Evolutionary conservation across 2,888 invertebrate genomes (phyloP), one percentile per base, ranked within the genome.

Genomic region (Pristionchus maxplancki): DNA sequence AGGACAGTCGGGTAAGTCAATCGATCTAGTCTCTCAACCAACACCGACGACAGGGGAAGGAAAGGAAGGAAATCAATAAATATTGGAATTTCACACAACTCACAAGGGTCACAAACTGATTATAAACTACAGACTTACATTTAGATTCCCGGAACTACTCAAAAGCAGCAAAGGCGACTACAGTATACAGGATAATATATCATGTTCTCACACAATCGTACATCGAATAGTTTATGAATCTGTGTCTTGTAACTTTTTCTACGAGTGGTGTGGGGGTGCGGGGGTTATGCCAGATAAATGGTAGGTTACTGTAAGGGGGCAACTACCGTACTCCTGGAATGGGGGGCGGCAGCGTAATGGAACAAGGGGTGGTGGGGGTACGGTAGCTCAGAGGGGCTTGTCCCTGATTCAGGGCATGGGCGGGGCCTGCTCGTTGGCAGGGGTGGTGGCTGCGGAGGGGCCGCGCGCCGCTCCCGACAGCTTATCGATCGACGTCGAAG

Each of bases 401-500:
- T 13, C 34, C 31, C 40, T 31, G 64, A 64, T 67, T 86, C 71
- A 87, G 86, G 67, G 71, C 40, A 87, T 44, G 48, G 34, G 50
- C 34, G 71, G 71, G 50, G 89, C 50, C 58, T 89, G 58, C 83
- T 90, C 90, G 86, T 88, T 85, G 67, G 86, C 67, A 5, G 90
- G 90, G 31, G 90, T 84, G 50, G 89, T 58, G 20, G 86, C 88
- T 4, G 71, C 67, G 5, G 88, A 64, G 64, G 82, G 44, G 13
- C 86, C 86, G 15, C 93, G 90, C 44, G 93, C 91, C 48, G 91
- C 91, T 34, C 93, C 93, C 37, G 94, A 91, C 67, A 94, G 89
- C 87, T 94, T 94, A 85, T 94, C 94, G 89, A 94, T 94, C 84
- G 93, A 93, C 5, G 94, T 94, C 20, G 94, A 94, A 17, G 94